Evolutionary conservation across 1,140 invertebrate species (phyloP), one percentile per base, ranked within the genome.

Genomic region (Sinella curviseta): DNA sequence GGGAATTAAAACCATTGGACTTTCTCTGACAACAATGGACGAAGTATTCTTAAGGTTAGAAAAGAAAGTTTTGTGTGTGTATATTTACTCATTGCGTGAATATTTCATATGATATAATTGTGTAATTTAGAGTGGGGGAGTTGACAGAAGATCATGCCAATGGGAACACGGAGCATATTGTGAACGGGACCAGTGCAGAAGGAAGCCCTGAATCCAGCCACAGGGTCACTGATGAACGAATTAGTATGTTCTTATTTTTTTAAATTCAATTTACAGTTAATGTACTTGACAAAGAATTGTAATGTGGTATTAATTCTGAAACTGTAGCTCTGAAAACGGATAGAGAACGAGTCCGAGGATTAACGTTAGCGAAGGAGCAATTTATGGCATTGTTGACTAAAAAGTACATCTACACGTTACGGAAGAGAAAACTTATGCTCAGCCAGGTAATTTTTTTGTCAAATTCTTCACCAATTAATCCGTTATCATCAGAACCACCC

Each of bases 21-120:
- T 84, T 0, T 80, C 84, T 4, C 39, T 84, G 1, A 83, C 84
- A 12, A 84, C 84, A 1, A 83, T 84, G 83, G 83, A 84, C 33
- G 84, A 84, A 82, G 83, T 84, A 26, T 84, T 84, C 75, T 31
- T 83, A 16, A 75, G 73, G 77, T 78, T n/a, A 60, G 28, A 65
- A 17, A 26, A 73, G 30, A n/a, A n/a, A n/a, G n/a, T n/a, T n/a
- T n/a, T n/a, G n/a, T n/a, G n/a, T n/a, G n/a, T n/a, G n/a, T n/a
- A n/a, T n/a, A n/a, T n/a, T n/a, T n/a, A n/a, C n/a, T n/a, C n/a
- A n/a, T n/a, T n/a, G n/a, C n/a, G n/a, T n/a, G n/a, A n/a, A n/a
- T n/a, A n/a, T n/a, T n/a, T n/a, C n/a, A n/a, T n/a, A n/a, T n/a
- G n/a, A n/a, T n/a, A n/a, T n/a, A n/a, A n/a, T n/a, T 74, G 16